These are phyloP conservation scores for Macrocentrus cingulum DNA, from an alignment of 1,140 invertebrate genomes.

Conservation along the genomic window DNA sequence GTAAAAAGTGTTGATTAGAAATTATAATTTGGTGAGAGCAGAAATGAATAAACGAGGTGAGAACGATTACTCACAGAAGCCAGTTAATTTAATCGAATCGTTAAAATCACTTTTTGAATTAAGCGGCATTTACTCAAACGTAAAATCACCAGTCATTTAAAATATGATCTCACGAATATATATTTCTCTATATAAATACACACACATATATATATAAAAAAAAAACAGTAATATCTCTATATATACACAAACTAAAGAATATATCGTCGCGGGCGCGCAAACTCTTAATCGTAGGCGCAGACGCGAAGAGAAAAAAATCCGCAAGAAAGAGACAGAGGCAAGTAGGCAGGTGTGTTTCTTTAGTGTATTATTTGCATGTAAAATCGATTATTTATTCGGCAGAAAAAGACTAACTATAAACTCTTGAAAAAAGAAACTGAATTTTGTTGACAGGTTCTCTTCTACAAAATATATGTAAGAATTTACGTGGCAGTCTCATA, in stretches of 20 bases:
- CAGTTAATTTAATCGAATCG: slow-evolving; percentile 28
- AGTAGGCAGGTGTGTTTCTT: slow-evolving; percentile 1
- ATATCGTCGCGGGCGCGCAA: background rate
- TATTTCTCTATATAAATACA: slow-evolving; percentile 2
- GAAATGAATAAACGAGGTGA: slow-evolving; percentile 6
- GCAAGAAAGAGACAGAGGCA: background rate
- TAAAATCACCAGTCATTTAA: slow-evolving; percentile 31
- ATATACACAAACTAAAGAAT: slow-evolving; percentile 20
- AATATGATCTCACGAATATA: slow-evolving; percentile 23
- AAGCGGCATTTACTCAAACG: slow-evolving; percentile 29
- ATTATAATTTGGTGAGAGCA: slow-evolving; percentile 5
- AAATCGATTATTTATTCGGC: slow-evolving; percentile 19
- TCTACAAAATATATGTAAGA: background rate
- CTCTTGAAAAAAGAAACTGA: background rate
- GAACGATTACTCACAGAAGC: slow-evolving; percentile 10
- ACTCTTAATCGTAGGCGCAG: background rate
- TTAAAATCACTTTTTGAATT: slow-evolving; percentile 35
- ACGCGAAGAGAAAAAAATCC: background rate
- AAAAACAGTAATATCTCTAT: slow-evolving; percentile 39
- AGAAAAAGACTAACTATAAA: background rate
- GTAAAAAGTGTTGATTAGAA: slow-evolving; percentile 3
- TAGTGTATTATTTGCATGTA: slow-evolving; percentile 10
- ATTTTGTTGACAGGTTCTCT: background rate
- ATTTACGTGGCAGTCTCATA: background rate
- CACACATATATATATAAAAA: slow-evolving; percentile 4